Conservation (phyloP, 2,113 vertebrate species). For the Dromaius novaehollandiae region DNA sequence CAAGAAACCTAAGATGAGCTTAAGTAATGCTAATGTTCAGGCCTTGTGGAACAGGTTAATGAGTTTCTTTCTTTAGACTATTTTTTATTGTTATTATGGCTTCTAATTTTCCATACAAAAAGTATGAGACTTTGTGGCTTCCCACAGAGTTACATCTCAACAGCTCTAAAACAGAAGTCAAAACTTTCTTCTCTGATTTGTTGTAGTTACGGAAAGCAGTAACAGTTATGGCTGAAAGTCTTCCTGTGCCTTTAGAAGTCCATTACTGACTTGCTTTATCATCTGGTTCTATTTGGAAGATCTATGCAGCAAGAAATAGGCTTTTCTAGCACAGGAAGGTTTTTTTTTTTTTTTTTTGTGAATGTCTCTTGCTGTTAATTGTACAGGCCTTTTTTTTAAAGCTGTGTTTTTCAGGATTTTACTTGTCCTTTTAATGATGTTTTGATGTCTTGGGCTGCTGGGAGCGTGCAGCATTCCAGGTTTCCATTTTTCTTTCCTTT, state of each 20-base stretch:
- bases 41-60: background rate
- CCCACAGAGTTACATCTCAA: background rate
- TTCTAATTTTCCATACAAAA: background rate
- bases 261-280: background rate
- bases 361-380: background rate
- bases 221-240: background rate
- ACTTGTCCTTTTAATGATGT: background rate
- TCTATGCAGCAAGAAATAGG: background rate
- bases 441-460: background rate
- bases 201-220: background rate
- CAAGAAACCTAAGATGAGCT: background rate
- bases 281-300: background rate
- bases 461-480: accelerated
- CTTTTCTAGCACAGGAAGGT: background rate
- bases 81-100: background rate
- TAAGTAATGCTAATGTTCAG: background rate
- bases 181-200: conserved; percentile 27
- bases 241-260: background rate
- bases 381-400: background rate
- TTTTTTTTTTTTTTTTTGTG: accelerated
- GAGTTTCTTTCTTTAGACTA: background rate
- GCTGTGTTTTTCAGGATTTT: background rate
- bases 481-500: background rate
- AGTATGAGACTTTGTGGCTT: background rate
- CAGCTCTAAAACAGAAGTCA: background rate